Percentiles rank a stretch among this genome's conserved stretches.
Evolutionary conservation across 1,140 invertebrate genomes (phyloP).

Genomic region (Eriocheir sinensis): DNA sequence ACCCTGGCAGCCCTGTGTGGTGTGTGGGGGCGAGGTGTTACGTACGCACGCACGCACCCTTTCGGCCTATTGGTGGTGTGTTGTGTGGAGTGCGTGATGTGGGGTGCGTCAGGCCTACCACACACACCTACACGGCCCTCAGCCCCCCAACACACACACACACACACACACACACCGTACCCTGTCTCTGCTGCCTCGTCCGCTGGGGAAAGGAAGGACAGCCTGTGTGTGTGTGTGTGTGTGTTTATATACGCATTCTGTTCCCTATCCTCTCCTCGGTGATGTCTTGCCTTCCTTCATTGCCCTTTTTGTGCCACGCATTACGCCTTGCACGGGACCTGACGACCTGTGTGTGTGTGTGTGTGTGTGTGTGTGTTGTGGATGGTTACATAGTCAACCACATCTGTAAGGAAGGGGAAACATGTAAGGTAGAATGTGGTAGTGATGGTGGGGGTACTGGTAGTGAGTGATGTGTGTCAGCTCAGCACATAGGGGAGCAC

Average conservation of each 20-base stretch:
- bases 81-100: neutral
- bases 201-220: neutral
- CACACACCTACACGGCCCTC: neutral
- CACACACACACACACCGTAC: neutral
- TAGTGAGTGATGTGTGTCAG: constrained; percentile 49
- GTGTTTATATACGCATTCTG: neutral
- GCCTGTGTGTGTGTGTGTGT: neutral
- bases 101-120: neutral
- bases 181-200: neutral
- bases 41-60: constrained; percentile 58
- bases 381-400: no score
- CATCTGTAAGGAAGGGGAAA: no score
- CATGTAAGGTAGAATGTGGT: neutral
- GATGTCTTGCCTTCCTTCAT: no score
- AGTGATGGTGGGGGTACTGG: neutral
- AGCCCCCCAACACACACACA: no score
- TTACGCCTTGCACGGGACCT: no score
- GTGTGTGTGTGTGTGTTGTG: neutral
- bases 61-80: neutral
- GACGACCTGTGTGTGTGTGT: neutral
- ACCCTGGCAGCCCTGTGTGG: neutral
- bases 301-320: no score
- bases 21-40: constrained; percentile 1
- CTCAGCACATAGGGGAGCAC: constrained; percentile 35
- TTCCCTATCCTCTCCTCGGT: no score